Conservation (phyloP, 1,140 invertebrate genomes). For the Sycobia sp. region DNA sequence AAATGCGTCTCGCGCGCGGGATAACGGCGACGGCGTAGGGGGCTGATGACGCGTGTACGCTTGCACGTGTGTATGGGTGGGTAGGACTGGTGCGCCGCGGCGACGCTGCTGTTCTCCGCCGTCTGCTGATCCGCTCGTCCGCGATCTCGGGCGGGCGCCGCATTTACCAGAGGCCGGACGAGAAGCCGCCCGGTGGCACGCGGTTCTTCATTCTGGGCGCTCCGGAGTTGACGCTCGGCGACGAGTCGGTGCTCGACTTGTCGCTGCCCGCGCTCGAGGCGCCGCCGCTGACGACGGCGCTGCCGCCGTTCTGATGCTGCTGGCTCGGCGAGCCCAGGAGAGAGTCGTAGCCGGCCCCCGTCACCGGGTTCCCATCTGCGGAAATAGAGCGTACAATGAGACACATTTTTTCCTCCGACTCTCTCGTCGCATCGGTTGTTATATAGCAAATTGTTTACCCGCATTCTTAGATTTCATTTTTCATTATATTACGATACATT, state of each 20-base stretch:
- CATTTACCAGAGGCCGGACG: conserved; percentile 61
- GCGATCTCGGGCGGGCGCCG: neutral
- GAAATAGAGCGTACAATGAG: conserved; percentile 6
- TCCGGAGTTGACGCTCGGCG: conserved; percentile 38
- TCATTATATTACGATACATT: too few relatives aligned
- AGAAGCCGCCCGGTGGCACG: conserved; percentile 62
- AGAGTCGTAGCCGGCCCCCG: conserved; percentile 53
- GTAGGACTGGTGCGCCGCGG: too few relatives aligned
- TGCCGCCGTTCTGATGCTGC: conserved; percentile 45
- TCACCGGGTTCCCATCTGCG: conserved; percentile 60
- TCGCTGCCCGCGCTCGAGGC: conserved; percentile 46
- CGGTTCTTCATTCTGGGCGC: conserved; percentile 46
- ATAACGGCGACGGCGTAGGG: too few relatives aligned
- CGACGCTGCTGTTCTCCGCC: neutral
- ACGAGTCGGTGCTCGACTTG: conserved; percentile 48
- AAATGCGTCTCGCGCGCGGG: too few relatives aligned
- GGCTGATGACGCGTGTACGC: too few relatives aligned
- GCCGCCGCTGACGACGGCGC: conserved; percentile 41
- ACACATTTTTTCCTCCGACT: neutral
- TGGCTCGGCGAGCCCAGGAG: neutral
- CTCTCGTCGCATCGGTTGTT: neutral
- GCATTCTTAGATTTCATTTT: too few relatives aligned
- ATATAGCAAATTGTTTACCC: too few relatives aligned
- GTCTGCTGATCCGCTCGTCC: too few relatives aligned
- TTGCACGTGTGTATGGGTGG: too few relatives aligned